Evolutionary conservation across 2,113 vertebrate genomes (phyloP).

Genomic region (Myrmecophaga tridactyla): DNA sequence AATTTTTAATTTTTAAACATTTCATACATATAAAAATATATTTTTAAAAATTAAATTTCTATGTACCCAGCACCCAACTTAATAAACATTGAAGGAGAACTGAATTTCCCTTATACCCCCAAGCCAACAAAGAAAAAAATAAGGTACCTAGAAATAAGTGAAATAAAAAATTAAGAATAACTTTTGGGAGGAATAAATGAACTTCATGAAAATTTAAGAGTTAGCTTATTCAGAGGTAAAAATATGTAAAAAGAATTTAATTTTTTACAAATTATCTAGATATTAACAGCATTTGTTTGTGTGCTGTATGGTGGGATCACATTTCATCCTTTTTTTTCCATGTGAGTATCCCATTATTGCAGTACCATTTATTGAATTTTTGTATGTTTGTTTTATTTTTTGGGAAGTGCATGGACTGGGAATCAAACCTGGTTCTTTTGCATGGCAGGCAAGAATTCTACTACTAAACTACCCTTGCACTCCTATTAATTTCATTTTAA

Average conservation of each 20-base stretch:
- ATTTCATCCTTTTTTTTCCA: too few relatives aligned
- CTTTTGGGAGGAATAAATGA: neutral
- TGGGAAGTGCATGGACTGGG: too few relatives aligned
- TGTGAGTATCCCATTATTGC: too few relatives aligned
- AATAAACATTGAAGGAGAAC: neutral
- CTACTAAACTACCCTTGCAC: too few relatives aligned
- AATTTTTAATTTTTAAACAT: neutral
- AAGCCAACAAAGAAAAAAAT: neutral
- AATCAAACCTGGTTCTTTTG: too few relatives aligned
- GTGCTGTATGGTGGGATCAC: too few relatives aligned
- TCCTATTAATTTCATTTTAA: neutral
- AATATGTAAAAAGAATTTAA: slow-evolving; percentile 24
- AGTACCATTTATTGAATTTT: too few relatives aligned
- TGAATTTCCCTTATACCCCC: neutral
- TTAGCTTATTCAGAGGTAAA: neutral
- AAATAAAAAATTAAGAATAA: neutral
- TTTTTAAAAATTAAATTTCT: neutral
- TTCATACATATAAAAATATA: neutral
- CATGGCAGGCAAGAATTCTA: too few relatives aligned
- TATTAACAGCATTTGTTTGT: neutral
- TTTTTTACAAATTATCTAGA: neutral
- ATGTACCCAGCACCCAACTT: neutral
- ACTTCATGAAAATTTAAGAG: neutral
- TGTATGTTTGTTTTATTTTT: too few relatives aligned
- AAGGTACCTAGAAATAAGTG: neutral